Percentiles rank a stretch among this genome's conserved stretches.
These are phyloP conservation scores for Pavo muticus DNA, from an alignment of 2,113 vertebrate species.

Conservation along the genomic window DNA sequence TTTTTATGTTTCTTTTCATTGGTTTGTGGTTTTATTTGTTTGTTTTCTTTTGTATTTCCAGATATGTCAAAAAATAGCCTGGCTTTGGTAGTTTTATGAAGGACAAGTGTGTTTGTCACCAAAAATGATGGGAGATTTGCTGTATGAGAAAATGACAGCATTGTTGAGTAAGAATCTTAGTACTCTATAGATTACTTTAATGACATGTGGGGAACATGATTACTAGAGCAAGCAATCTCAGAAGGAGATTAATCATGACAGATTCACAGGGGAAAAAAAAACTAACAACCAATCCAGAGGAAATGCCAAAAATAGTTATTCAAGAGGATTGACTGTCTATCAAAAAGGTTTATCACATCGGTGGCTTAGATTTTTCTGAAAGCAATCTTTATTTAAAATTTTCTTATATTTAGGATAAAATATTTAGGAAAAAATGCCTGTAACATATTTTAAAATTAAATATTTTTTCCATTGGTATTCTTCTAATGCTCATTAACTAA, in stretches of 20 bases:
- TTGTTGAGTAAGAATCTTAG: background rate
- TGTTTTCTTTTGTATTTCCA: background rate
- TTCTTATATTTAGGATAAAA: background rate
- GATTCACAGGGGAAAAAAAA: background rate
- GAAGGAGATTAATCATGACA: background rate
- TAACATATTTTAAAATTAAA: background rate
- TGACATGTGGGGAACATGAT: background rate
- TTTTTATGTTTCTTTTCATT: constrained; percentile 63
- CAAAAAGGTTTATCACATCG: background rate
- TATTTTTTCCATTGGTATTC: background rate
- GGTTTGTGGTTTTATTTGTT: background rate
- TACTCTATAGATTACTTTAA: constrained; percentile 7
- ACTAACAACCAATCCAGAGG: background rate
- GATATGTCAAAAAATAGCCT: background rate
- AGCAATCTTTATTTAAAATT: background rate
- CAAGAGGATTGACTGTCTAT: background rate
- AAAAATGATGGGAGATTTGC: background rate
- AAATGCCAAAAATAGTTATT: background rate
- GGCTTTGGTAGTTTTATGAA: background rate
- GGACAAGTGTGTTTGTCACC: background rate
- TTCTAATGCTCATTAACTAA: background rate
- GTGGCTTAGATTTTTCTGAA: background rate
- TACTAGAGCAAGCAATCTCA: background rate
- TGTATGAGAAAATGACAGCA: background rate
- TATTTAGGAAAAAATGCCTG: background rate